Conservation (phyloP, 2,113 vertebrate genomes). For the Pollimyrus isidori region DNA sequence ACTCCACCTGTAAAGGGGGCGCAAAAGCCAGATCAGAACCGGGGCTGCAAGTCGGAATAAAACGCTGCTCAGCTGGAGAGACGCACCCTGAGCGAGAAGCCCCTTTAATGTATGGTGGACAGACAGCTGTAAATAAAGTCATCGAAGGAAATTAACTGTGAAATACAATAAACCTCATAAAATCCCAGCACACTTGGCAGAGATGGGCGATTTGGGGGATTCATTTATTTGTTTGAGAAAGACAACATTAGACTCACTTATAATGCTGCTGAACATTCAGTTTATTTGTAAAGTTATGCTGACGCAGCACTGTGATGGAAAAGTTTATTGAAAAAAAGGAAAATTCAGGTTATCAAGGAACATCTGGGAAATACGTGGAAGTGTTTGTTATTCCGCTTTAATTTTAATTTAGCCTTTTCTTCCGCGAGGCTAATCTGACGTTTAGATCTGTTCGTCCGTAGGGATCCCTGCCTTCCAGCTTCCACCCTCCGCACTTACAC, state of each 20-base stretch:
- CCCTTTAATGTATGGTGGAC: neutral
- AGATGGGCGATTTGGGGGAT: neutral
- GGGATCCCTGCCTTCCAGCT: neutral
- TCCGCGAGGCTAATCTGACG: neutral
- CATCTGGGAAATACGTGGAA: neutral
- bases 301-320: neutral
- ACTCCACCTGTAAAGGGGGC: conserved; percentile 71
- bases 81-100: neutral
- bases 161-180: neutral
- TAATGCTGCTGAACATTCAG: neutral
- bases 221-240: neutral
- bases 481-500: conserved; percentile 55
- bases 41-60: neutral
- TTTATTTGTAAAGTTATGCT: neutral
- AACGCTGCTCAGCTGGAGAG: neutral
- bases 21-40: neutral
- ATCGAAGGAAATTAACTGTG: neutral
- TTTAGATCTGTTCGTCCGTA: neutral
- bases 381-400: neutral
- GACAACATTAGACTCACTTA: neutral
- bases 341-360: neutral
- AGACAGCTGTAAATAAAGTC: neutral
- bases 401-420: neutral
- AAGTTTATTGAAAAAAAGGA: neutral
- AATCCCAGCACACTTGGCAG: neutral